Evolutionary conservation across 2,113 vertebrate genomes (phyloP).

Genomic region (Poeciliopsis occidentalis): DNA sequence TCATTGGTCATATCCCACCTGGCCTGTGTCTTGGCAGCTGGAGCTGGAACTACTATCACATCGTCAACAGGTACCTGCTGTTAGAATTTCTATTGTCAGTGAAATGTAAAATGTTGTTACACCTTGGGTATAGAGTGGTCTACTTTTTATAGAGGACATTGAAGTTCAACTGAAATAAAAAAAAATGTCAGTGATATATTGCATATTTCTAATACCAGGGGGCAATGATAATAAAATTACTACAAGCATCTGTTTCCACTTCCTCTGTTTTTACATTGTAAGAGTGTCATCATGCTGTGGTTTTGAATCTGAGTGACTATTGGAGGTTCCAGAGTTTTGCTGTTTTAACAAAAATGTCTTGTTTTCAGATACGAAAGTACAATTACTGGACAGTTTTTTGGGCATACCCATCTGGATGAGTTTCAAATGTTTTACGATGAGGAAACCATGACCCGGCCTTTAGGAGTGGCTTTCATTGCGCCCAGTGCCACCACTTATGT

Average conservation of each 20-base stretch:
- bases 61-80: constrained; percentile 85
- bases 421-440: constrained; percentile 95
- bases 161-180: neutral
- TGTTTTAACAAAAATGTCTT: neutral
- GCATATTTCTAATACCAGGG: neutral
- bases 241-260: neutral
- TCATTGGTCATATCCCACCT: constrained; percentile 96
- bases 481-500: constrained; percentile 93
- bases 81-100: neutral
- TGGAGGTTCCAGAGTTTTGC: neutral
- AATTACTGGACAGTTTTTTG: constrained; percentile 91
- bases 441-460: constrained; percentile 83
- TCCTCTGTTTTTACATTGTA: neutral
- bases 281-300: neutral
- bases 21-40: constrained; percentile 90
- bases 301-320: neutral
- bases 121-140: neutral
- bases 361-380: constrained; percentile 89
- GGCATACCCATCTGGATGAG: constrained; percentile 92
- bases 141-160: neutral
- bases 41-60: constrained; percentile 98
- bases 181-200: neutral
- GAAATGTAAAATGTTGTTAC: no score
- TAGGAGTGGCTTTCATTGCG: constrained; percentile 89
- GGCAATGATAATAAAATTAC: neutral